Evolutionary conservation across 2,888 invertebrate species (phyloP).

Genomic region (Itoplectis maculator): DNA sequence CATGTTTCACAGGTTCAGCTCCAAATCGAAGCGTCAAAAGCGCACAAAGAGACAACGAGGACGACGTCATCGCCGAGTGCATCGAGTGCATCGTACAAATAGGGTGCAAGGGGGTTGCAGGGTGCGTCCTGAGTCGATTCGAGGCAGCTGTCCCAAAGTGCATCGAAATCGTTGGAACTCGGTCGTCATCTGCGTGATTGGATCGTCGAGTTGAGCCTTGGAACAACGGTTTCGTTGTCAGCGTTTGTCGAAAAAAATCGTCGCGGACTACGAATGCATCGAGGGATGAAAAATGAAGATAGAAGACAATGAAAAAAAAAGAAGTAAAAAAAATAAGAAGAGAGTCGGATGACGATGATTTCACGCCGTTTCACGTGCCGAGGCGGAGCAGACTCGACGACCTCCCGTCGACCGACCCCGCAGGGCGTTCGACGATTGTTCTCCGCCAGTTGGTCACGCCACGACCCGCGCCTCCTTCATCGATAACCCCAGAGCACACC

Average conservation of each 20-base stretch:
- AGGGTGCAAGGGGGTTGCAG: neutral
- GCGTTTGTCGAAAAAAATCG: slow-evolving; percentile 41
- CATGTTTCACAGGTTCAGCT: neutral
- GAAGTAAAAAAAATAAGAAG: slow-evolving; percentile 8
- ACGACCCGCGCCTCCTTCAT: slow-evolving; percentile 20
- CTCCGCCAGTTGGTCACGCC: slow-evolving; percentile 55
- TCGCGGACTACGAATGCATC: neutral
- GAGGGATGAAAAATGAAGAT: neutral
- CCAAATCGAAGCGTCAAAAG: neutral
- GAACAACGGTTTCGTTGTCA: slow-evolving; percentile 51
- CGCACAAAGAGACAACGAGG: neutral
- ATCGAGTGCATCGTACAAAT: too few relatives aligned
- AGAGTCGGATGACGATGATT: slow-evolving; percentile 53
- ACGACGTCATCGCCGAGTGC: too few relatives aligned
- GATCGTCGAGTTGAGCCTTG: slow-evolving; percentile 67
- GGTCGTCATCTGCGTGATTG: slow-evolving; percentile 78
- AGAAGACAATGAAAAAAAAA: neutral
- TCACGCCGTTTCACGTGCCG: slow-evolving; percentile 37
- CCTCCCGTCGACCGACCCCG: slow-evolving; percentile 28
- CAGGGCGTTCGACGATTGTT: slow-evolving; percentile 32
- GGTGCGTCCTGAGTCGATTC: too few relatives aligned
- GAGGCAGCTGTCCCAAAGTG: slow-evolving; percentile 39
- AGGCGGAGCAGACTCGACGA: neutral
- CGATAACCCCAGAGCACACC: slow-evolving; percentile 35
- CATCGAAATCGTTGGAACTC: slow-evolving; percentile 71